Conservation (phyloP, 2,797 vertebrate genomes). For the Masticophis lateralis region DNA sequence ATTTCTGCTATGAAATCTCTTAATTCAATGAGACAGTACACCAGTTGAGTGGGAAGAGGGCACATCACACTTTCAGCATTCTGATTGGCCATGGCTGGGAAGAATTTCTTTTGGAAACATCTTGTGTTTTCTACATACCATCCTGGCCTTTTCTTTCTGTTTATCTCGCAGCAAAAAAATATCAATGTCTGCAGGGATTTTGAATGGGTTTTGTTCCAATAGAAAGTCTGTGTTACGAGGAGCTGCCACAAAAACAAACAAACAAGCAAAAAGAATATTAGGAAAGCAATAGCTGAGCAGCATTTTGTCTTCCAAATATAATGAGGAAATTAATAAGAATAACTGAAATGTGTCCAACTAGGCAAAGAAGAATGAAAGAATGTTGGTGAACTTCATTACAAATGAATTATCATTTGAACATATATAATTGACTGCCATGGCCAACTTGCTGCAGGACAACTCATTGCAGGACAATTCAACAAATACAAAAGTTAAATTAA, state of each 20-base stretch:
- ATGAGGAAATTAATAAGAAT: not conserved
- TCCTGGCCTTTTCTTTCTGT: conserved; percentile 66
- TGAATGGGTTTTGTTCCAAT: conserved; percentile 77
- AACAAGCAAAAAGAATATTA: not conserved
- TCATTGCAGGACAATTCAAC: not conserved
- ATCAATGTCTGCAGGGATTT: conserved; percentile 68
- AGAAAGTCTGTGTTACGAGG: conserved; percentile 12
- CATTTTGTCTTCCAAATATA: not conserved
- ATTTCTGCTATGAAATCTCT: not conserved
- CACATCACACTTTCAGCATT: not conserved
- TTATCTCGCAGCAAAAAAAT: conserved; percentile 73
- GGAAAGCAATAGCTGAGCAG: not conserved
- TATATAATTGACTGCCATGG: not conserved
- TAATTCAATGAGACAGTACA: not conserved
- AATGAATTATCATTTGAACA: not conserved
- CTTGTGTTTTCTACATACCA: conserved; percentile 62
- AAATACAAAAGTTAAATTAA: not conserved
- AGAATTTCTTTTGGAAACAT: not conserved
- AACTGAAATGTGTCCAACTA: not conserved
- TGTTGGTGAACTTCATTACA: not conserved
- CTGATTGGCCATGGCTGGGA: not conserved
- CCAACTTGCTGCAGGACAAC: not conserved
- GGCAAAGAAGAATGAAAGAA: not conserved
- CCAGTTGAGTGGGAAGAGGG: not conserved
- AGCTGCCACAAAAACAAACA: not conserved